Evolutionary conservation across 1,140 invertebrate genomes (phyloP), one percentile per base, ranked within the genome.

Genomic region (Camponotus floridanus): DNA sequence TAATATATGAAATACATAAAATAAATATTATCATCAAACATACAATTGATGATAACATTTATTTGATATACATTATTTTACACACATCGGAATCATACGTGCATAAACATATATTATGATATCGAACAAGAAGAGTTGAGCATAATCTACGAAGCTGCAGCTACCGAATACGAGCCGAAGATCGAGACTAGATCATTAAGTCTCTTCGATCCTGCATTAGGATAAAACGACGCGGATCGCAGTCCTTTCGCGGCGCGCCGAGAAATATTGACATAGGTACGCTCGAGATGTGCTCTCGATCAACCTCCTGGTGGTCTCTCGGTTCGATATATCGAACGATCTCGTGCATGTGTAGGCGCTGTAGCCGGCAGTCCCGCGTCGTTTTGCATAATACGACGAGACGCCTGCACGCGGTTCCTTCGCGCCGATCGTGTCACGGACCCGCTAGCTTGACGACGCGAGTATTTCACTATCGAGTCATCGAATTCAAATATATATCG

Each of bases 341-440:
- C 92, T 90, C 80, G 88, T 85, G 88, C 88, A 90, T 90, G 91
- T 91, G 91, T 91, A 87, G 91, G 88, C 87, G 87, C 88, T 90
- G 87, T 84, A 86, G 87, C 78, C 86, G 88, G 78, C 76, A 76
- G 84, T 86, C 89, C 86, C 68, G 85, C 89, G 85, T 68, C 89
- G 91, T 90, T 93, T 91, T 91, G 89, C 91, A 92, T 93, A 93
- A 93, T 92, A 90, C 90, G 92, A 92, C 90, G 92, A 90, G 92
- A 91, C 91, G 92, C 91, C 87, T 90, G 91, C 80, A 87, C 88
- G 67, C 89, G 88, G 76, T 68, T 74, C 88, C 79, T 91, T 90
- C 87, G 71, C 88, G 70, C 89, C 87, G 85, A 33, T n/a, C 85
- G 85, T 76, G 89, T 89, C 87, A 86, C 62, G 84, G 90, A 76